Evolutionary conservation across 2,888 invertebrate species (phyloP).

Genomic region (Spatulosminthurus flaviceps): DNA sequence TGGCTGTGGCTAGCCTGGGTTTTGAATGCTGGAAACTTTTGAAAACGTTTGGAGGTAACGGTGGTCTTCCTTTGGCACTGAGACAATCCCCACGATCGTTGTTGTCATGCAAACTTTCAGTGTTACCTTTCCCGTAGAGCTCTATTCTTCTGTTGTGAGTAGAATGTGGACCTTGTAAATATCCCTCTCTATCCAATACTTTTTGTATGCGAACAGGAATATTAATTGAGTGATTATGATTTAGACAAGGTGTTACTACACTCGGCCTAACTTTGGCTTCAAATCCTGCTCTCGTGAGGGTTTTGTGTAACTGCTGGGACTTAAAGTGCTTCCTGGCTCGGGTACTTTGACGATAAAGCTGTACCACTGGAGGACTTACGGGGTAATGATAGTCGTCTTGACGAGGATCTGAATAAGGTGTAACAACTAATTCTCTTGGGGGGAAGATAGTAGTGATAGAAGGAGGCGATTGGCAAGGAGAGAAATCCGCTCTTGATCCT

Average conservation of each 20-base stretch:
- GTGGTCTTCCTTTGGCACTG: conserved; percentile 15
- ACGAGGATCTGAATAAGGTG: background rate
- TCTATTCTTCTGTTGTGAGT: conserved; percentile 18
- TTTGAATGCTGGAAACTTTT: background rate
- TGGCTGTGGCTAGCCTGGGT: conserved; percentile 24
- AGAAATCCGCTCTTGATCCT: background rate
- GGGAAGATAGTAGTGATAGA: background rate
- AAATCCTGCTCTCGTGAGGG: background rate
- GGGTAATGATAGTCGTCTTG: background rate
- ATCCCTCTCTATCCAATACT: conserved; percentile 18
- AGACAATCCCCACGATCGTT: conserved; percentile 7
- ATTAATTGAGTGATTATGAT: background rate
- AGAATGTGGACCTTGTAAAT: conserved; percentile 19
- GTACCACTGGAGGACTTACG: conserved; percentile 33
- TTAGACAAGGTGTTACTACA: background rate
- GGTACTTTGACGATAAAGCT: background rate
- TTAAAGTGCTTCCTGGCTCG: background rate
- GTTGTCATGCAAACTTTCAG: background rate
- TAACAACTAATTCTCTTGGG: conserved; percentile 1
- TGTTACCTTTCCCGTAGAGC: background rate
- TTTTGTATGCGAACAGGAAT: background rate
- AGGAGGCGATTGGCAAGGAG: background rate
- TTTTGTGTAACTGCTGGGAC: background rate
- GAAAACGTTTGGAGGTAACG: conserved; percentile 29
- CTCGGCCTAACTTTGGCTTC: background rate